Percentiles rank a stretch among this genome's conserved stretches.
These are phyloP conservation scores for Macrotrachela quadricornifera DNA, from an alignment of 1,140 invertebrate species.

Conservation along the genomic window DNA sequence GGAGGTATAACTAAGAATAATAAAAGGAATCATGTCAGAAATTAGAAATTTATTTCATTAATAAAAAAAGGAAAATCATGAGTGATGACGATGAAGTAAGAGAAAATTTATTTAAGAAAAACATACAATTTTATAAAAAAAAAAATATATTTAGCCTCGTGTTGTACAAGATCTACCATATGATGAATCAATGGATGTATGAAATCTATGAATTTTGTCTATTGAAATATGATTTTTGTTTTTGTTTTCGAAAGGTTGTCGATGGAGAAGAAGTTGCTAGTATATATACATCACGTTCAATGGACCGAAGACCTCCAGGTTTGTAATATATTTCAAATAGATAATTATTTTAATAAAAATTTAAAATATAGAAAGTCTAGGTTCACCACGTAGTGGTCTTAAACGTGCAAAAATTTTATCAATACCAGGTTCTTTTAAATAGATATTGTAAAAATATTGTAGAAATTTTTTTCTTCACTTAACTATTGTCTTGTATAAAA, in stretches of 20 bases:
- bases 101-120: too few species aligned
- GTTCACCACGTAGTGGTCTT: background rate
- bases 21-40: too few species aligned
- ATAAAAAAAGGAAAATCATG: too few species aligned
- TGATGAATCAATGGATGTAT: conserved; percentile 18
- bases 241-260: conserved; percentile 12
- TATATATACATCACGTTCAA: conserved; percentile 21
- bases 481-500: background rate
- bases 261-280: conserved; percentile 27
- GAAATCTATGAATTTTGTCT: background rate
- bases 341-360: conserved; percentile 11
- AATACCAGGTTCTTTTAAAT: background rate
- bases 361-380: conserved; percentile 1
- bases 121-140: too few species aligned
- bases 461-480: background rate
- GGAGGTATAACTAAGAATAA: too few species aligned
- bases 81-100: too few species aligned
- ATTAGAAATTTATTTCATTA: too few species aligned
- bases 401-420: background rate
- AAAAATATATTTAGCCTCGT: too few species aligned
- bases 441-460: background rate
- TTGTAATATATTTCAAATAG: background rate
- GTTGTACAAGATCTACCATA: conserved; percentile 17
- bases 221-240: background rate
- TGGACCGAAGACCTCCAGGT: conserved; percentile 9